Conservation (phyloP, 2,797 vertebrate genomes). For the Calcarius lapponicus region DNA sequence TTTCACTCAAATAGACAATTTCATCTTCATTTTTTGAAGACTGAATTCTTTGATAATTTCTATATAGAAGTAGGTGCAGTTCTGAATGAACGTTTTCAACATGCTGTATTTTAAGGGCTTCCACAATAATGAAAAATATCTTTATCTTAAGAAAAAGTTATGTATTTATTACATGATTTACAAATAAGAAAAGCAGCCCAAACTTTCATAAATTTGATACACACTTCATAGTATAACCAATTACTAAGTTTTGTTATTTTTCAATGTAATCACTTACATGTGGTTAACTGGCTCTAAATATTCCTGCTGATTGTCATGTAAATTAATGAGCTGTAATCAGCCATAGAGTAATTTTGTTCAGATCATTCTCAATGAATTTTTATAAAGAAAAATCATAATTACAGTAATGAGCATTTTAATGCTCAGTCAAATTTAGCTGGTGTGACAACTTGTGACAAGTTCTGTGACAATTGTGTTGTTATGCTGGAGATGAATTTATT, state of each 20-base stretch:
- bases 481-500: not conserved
- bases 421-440: not conserved
- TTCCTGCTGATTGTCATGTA: constrained; percentile 45
- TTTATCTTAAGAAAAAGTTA: constrained; percentile 24
- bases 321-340: constrained; percentile 60
- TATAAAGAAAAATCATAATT: constrained; percentile 38
- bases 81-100: constrained; percentile 19
- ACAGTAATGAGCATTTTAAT: not conserved
- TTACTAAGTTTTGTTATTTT: constrained; percentile 31
- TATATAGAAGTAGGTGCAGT: constrained; percentile 16
- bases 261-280: constrained; percentile 6
- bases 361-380: constrained; percentile 38
- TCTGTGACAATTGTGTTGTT: not conserved
- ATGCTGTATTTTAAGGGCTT: constrained; percentile 37
- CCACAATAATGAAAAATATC: not conserved
- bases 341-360: constrained; percentile 22
- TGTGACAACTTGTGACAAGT: not conserved
- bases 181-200: constrained; percentile 35
- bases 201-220: not conserved
- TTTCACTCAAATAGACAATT: constrained; percentile 1
- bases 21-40: constrained; percentile 47
- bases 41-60: constrained; percentile 5
- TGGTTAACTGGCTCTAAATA: constrained; percentile 35
- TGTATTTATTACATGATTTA: constrained; percentile 8
- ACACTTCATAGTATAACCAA: constrained; percentile 11